These are phyloP conservation scores for Clusia tigrina DNA, from an alignment of 2,888 invertebrate genomes.

Conservation along the genomic window DNA sequence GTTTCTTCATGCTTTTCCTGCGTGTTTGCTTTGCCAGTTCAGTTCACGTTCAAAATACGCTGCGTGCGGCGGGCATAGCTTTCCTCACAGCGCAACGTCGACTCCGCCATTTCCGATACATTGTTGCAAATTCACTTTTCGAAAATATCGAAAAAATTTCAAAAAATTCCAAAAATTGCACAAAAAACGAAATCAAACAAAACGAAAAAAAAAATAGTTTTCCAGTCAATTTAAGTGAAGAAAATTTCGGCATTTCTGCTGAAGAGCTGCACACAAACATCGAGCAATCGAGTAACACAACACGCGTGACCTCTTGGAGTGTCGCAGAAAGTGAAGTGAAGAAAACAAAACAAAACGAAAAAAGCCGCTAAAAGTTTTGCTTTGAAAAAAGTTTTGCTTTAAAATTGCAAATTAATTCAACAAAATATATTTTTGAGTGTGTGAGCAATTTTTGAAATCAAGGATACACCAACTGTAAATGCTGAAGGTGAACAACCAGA, in stretches of 20 bases:
- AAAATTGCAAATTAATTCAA: no score
- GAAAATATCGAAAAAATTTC: not conserved
- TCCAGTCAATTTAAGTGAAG: not conserved
- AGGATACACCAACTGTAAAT: no score
- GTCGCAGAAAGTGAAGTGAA: not conserved
- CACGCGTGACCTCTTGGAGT: no score
- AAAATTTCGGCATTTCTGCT: not conserved
- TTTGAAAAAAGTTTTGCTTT: no score
- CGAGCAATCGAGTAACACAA: not conserved
- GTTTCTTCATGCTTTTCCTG: constrained; percentile 21
- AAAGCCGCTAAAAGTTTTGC: no score
- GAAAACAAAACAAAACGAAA: not conserved
- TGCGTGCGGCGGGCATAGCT: constrained; percentile 32
- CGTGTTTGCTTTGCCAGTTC: constrained; percentile 30
- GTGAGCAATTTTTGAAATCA: no score
- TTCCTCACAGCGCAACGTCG: constrained; percentile 20
- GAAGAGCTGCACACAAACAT: not conserved
- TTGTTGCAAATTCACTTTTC: not conserved
- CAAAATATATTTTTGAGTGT: no score
- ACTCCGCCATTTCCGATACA: constrained; percentile 32
- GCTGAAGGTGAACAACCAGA: no score
- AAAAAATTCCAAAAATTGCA: not conserved
- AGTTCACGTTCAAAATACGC: constrained; percentile 39
- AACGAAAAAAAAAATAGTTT: not conserved
- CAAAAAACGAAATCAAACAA: no score